Evolutionary conservation across 2,113 vertebrate genomes (phyloP), one percentile per base, ranked within the genome.

Genomic region (Muntiacus reevesi): DNA sequence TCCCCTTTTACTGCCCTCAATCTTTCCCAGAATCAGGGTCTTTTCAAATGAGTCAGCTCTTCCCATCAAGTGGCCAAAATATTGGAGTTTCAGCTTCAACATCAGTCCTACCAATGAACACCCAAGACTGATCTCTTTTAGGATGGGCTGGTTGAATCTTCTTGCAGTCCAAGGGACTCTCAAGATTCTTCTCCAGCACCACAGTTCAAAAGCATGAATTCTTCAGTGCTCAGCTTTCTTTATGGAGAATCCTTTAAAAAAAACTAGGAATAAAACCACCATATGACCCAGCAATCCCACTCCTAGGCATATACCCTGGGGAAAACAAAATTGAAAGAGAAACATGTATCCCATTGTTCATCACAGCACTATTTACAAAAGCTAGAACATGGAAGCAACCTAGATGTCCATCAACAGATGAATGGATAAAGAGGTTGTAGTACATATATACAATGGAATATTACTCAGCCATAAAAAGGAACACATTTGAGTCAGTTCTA

Each of bases 31-130:
- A 4, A 19, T n/a, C 62, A 67, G 62, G 0, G 16, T n/a, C 62
- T 67, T 67, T n/a, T n/a, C 33, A 8, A 67, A 5, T 5, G 8
- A n/a, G 7, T 19, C 7, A n/a, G 9, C 4, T 10, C 33, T 67
- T 67, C 16, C 0, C 62, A 67, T 10, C 7, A 67, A 33, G 33
- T n/a, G 33, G 16, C 16, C 16, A 0, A n/a, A 67, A 33, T n/a
- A 67, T 2, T 67, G 16, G 62, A 67, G 7, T n/a, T 67, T 67
- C 62, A 67, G 33, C 62, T 67, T n/a, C 2, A 67, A 4, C 62
- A 67, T 50, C 47, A 50, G 12, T 50, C 47, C 47, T 50, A 50
- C 47, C 47, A 50, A 50, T 50, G 47, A 50, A 50, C 47, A 50
- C 12, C 47, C 12, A 50, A 12, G 47, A 50, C 47, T 50, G 47